Evolutionary conservation across 2,113 vertebrate genomes (phyloP).

Genomic region (Daboia siamensis): DNA sequence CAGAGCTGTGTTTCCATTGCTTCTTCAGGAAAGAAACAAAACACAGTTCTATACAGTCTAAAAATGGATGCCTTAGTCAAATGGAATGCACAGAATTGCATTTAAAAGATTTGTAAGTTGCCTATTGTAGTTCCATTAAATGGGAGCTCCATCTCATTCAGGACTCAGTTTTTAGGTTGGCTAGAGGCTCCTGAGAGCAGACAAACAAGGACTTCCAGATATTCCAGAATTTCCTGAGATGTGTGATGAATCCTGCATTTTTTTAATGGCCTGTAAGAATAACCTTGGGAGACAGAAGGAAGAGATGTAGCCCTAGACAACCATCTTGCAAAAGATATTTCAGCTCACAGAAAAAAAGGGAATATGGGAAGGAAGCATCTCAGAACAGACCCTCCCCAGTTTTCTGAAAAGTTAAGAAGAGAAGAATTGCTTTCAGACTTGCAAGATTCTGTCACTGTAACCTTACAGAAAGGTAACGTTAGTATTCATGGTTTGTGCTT

Average conservation of each 20-base stretch:
- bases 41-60: neutral
- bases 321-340: neutral
- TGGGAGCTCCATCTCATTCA: neutral
- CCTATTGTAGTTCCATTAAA: neutral
- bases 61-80: neutral
- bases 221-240: neutral
- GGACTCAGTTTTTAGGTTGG: neutral
- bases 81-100: neutral
- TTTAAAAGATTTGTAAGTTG: neutral
- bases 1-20: neutral
- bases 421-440: neutral
- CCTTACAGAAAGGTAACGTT: neutral
- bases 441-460: neutral
- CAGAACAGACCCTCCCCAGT: neutral
- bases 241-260: neutral
- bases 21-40: neutral
- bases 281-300: neutral
- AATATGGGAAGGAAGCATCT: neutral
- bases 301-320: neutral
- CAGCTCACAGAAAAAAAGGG: neutral
- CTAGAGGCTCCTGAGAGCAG: neutral
- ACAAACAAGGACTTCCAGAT: neutral
- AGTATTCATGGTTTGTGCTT: neutral
- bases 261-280: neutral
- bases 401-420: neutral